phyloP scores from a whole-genome alignment of 2,113 vertebrate genomes.

The Himantopus leucocephalus region DNA sequence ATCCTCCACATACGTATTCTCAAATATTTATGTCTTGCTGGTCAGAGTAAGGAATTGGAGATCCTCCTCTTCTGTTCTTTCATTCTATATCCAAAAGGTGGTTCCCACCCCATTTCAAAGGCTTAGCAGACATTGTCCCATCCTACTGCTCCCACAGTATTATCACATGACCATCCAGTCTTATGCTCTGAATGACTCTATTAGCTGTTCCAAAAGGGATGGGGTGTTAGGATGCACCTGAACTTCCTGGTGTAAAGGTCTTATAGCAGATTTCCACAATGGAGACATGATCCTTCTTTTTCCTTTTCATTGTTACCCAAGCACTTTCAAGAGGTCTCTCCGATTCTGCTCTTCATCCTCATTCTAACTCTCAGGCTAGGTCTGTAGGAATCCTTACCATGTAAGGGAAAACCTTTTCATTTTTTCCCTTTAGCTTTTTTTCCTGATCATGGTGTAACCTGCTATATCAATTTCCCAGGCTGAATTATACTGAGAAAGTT shows the following conservation, averaged over 20 bases:
- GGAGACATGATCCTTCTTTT: neutral
- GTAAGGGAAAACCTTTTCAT: fast-evolving
- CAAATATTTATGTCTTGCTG: neutral
- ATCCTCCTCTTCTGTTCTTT: neutral
- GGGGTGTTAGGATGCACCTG: too few relatives aligned
- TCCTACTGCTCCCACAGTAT: neutral
- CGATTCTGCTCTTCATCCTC: neutral
- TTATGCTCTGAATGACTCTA: neutral
- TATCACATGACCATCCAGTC: neutral
- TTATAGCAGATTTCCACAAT: neutral
- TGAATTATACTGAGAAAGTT: neutral
- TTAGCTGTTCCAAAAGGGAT: neutral
- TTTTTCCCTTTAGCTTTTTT: neutral
- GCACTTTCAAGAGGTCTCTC: neutral
- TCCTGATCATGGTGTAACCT: neutral
- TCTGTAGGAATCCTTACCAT: neutral
- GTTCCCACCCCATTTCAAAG: neutral
- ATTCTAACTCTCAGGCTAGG: neutral
- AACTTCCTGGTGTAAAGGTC: neutral
- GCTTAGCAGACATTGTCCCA: neutral
- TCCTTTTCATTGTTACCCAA: neutral
- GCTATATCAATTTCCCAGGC: too few relatives aligned
- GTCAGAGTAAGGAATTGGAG: neutral
- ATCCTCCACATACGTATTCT: neutral
- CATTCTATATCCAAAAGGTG: neutral